Evolutionary conservation across 2,113 vertebrate species (phyloP), one percentile per base, ranked within the genome.

Genomic region (Hiodon tergisus): DNA sequence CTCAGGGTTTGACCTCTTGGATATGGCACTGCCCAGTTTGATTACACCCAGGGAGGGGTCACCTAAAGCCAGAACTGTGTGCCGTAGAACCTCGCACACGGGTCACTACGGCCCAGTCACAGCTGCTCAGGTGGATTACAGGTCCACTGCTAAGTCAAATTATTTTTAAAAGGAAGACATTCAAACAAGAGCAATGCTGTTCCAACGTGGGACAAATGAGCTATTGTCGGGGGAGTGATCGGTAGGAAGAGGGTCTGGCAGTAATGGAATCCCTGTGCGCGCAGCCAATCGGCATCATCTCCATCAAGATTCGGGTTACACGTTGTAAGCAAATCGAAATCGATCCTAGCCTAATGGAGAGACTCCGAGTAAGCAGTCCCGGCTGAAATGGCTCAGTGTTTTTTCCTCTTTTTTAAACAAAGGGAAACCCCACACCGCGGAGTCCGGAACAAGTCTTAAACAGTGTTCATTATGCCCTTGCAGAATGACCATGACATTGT

Each of bases 241-340:
- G 13, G 6, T 59, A n/a, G 47, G 3, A 3, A 69, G 52, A 16
- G 8, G 50, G 14, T 16, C 62, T 48, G 62, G 72, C 17, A 3
- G 62, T 74, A 74, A 65, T 51, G 3, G 51, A 54, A 48, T 52
- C 72, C 62, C 7, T 11, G 11, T 57, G 72, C 11, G 54, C 8
- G 31, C 53, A 2, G 61, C 51, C 72, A 11, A 17, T 10, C 62
- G 10, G 11, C 53, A 52, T 74, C 62, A 31, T 48, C 61, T 54
- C 66, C 61, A 17, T 65, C 50, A 55, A 6, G 62, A 63, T 61
- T 74, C 62, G 14, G 46, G 72, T 74, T 74, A 74, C 72, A 55
- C 61, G 46, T 74, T 65, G 61, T 65, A 55, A 74, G 72, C 72
- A 53, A 74, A 66, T 61, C 53, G 72, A 74, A 74, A 74, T 74